Percentiles rank a stretch among this genome's conserved stretches.
Conservation (phyloP, 2,797 vertebrate genomes). For the Phoeniculus purpureus region DNA sequence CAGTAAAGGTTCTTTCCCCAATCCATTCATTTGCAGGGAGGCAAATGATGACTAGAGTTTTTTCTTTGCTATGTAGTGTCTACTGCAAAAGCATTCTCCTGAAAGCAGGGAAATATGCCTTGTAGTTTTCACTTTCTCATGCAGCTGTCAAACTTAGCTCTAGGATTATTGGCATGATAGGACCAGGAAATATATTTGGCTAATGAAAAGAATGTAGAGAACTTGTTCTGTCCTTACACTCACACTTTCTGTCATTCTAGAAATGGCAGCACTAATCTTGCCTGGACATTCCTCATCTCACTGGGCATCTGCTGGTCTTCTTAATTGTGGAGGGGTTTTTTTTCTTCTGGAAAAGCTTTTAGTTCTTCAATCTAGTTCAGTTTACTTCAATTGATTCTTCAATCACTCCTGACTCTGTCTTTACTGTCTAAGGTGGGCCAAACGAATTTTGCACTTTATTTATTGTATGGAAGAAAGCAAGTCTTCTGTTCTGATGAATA, state of each 20-base stretch:
- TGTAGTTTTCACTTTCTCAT: neutral
- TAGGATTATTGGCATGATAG: neutral
- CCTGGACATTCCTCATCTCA: neutral
- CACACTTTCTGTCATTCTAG: neutral
- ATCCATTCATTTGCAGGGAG: neutral
- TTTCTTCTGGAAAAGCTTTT: neutral
- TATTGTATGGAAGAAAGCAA: neutral
- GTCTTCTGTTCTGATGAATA: neutral
- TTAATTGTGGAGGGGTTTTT: neutral
- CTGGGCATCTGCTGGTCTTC: neutral
- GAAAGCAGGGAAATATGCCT: neutral
- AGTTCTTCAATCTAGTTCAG: neutral
- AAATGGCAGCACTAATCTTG: conserved; percentile 19
- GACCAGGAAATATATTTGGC: neutral
- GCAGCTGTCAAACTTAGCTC: neutral
- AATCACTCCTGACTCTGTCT: neutral
- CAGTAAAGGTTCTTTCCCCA: neutral
- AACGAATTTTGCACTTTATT: conserved; percentile 6
- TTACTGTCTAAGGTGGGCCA: neutral
- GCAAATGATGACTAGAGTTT: neutral
- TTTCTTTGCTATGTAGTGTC: accelerated
- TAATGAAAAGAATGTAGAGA: neutral
- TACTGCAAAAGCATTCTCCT: neutral
- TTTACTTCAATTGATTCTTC: neutral
- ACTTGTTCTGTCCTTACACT: neutral